phyloP scores from a whole-genome alignment of 2,113 vertebrate genomes.

The Rafetus swinhoei region DNA sequence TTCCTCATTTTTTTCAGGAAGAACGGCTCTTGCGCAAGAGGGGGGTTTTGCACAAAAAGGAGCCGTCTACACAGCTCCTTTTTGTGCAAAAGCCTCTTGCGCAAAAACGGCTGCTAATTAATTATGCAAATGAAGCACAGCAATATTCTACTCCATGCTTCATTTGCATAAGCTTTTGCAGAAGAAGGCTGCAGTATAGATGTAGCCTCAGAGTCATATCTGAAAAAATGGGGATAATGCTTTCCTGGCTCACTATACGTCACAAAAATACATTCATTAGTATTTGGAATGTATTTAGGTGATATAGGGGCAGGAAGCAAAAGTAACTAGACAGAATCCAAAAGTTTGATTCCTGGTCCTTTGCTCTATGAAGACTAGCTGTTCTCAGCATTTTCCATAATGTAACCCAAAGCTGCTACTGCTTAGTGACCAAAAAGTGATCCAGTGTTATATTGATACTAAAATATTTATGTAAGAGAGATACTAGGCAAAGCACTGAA shows the following conservation, averaged over 20 bases:
- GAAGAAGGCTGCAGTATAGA: too few species aligned
- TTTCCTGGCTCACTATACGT: neutral
- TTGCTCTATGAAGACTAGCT: neutral
- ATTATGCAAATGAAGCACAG: too few species aligned
- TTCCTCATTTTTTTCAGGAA: too few species aligned
- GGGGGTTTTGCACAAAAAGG: too few species aligned
- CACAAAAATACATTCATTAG: neutral
- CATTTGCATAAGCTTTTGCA: too few species aligned
- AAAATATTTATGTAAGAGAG: neutral
- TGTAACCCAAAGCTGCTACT: neutral
- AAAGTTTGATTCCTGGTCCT: neutral
- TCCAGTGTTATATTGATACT: neutral
- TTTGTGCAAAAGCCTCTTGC: too few species aligned
- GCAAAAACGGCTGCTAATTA: too few species aligned
- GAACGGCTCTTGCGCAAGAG: too few species aligned
- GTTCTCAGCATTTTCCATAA: neutral
- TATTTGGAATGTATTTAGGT: neutral
- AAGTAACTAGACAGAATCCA: neutral
- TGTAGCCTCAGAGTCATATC: neutral
- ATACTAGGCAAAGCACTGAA: neutral
- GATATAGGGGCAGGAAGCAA: neutral
- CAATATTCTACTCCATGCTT: too few species aligned
- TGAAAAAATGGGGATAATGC: neutral
- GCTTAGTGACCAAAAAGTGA: neutral
- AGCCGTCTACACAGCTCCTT: too few species aligned